Evolutionary conservation across 2,888 invertebrate genomes (phyloP), one percentile per base, ranked within the genome.

Genomic region (Fissipunctia ypsillon): DNA sequence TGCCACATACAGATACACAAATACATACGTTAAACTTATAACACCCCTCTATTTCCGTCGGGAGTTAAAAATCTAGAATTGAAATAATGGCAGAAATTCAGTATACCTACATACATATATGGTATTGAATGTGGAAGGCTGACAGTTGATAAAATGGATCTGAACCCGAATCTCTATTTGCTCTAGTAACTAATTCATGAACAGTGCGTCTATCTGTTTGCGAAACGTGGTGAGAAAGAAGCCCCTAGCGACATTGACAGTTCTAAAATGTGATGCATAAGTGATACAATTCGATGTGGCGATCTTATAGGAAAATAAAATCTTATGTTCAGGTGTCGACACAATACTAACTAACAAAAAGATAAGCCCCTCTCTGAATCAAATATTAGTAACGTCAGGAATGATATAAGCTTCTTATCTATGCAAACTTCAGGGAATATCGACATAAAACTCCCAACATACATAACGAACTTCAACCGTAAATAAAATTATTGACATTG

Each of bases 401-500:
- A 66, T 31, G 6, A 35, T 16, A 25, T 12, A 59, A 25, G 22
- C 19, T 70, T 25, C 35, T 43, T 54, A 76, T 48, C 60, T 31
- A 45, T 41, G 9, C 31, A 22, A 59, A 78, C 52, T 72, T 73
- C 61, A 52, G 25, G 16, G 31, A 56, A 73, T 41, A 56, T 45
- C 38, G 25, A 45, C 59, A 41, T 67, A 54, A 60, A 77, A 78
- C 54, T 74, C 14, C 48, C 0, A 38, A 65, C 57, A 35, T 28
- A 64, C 61, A 45, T 75, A 61, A 69, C 48, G 45, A 71, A 80
- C 41, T 70, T 77, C 22, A 35, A 50, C 31, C 77, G 66, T 81
- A 80, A 81, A 80, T 70, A 82, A 74, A 71, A 75, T 78, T 76
- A 74, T 76, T 83, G 77, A 67, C 76, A 72, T 59, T 56, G 28